A percentile compares a stretch with the other conserved stretches of the same genome.
Conservation (phyloP, 2,113 vertebrate genomes). For the Tinamus guttatus region DNA sequence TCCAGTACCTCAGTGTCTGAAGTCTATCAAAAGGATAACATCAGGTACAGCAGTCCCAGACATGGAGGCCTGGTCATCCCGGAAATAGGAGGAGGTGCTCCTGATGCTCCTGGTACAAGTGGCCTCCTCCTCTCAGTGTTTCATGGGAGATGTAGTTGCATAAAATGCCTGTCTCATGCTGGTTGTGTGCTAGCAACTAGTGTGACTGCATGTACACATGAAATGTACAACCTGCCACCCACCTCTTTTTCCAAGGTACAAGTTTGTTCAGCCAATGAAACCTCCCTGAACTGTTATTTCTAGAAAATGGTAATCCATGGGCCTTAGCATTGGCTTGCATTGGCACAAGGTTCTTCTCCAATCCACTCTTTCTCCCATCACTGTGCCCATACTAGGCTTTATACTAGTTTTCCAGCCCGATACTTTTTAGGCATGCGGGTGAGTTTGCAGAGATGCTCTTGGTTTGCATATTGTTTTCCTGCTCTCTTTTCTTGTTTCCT, state of each 20-base stretch:
- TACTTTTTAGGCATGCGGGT: not conserved
- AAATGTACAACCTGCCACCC: not conserved
- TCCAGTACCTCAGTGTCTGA: not conserved
- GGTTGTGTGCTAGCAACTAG: not conserved
- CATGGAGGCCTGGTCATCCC: not conserved
- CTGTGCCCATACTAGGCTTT: not conserved
- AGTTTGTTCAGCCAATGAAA: not conserved
- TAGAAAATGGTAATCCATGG: not conserved
- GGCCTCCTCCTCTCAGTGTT: fast-evolving
- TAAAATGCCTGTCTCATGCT: not conserved
- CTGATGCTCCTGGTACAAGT: not conserved
- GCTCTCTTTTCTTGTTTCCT: slow-evolving; percentile 2
- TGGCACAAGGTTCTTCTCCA: not conserved
- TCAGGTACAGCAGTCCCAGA: not conserved
- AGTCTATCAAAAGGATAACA: not conserved
- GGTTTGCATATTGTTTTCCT: not conserved
- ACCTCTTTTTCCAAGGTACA: not conserved
- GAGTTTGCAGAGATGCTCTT: not conserved
- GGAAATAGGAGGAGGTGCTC: not conserved
- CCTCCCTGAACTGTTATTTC: not conserved
- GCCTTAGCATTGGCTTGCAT: not conserved
- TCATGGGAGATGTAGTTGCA: not conserved
- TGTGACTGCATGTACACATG: not conserved
- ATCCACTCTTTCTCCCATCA: not conserved
- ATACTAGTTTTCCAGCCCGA: not conserved